phyloP scores from a whole-genome alignment of 2,797 vertebrate species.

The Miichthys miiuy region DNA sequence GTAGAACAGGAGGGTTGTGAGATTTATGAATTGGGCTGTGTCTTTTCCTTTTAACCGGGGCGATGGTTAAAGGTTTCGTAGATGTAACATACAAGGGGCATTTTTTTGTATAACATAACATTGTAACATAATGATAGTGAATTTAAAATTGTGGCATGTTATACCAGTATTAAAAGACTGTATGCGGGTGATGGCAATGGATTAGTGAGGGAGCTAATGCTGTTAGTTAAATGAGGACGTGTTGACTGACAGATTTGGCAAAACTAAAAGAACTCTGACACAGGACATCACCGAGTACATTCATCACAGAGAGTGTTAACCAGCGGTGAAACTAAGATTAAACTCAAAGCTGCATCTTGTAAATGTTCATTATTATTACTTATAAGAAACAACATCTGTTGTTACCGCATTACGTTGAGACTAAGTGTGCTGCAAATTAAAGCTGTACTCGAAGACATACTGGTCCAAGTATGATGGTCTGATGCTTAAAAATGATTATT shows the following conservation, averaged over 20 bases:
- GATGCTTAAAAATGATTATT: slow-evolving; percentile 13
- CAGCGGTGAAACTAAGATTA: neutral
- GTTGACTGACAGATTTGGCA: neutral
- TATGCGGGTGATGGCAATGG: slow-evolving; percentile 2
- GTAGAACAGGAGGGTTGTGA: too few species aligned
- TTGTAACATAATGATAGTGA: neutral
- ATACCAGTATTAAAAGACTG: neutral
- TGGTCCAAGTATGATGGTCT: neutral
- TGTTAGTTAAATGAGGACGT: neutral
- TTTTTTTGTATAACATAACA: neutral
- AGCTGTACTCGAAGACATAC: neutral
- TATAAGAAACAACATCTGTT: neutral
- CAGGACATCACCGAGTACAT: neutral
- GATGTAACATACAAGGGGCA: neutral
- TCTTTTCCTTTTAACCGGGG: too few species aligned
- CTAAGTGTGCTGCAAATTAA: neutral
- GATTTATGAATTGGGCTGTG: too few species aligned
- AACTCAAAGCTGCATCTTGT: neutral
- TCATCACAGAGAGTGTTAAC: neutral
- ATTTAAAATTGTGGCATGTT: slow-evolving; percentile 7
- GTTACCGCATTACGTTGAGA: neutral
- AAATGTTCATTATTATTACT: neutral
- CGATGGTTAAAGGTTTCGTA: neutral
- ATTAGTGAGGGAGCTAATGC: slow-evolving; percentile 8
- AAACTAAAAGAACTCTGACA: slow-evolving; percentile 6